Percentiles rank a stretch among this genome's conserved stretches.
phyloP scores from a whole-genome alignment of 1,140 invertebrate species.

The Probaryconus sp. region DNA sequence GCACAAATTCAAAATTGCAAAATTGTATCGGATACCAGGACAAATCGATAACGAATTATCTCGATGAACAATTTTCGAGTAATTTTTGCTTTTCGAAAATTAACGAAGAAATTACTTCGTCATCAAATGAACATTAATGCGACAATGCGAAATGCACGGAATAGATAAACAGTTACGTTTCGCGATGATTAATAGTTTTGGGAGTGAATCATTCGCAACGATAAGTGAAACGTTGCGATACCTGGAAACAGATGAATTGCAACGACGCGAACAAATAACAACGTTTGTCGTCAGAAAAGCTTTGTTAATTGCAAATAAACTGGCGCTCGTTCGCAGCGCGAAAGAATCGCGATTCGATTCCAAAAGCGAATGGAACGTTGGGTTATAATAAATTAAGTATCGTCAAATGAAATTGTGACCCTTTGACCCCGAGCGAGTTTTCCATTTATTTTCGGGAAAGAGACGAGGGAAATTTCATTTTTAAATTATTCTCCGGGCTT shows the following conservation, averaged over 20 bases:
- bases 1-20: too few species aligned
- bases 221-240: conserved; percentile 1
- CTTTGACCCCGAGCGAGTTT: too few species aligned
- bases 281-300: neutral
- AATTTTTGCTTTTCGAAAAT: too few species aligned
- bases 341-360: too few species aligned
- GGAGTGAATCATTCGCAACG: neutral
- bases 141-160: neutral
- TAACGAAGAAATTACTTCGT: conserved; percentile 13
- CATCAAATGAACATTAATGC: neutral
- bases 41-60: too few species aligned
- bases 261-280: neutral
- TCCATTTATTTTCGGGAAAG: too few species aligned
- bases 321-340: too few species aligned
- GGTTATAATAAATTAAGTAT: too few species aligned
- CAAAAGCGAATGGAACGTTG: neutral
- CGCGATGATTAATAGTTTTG: conserved; percentile 5
- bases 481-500: conserved; percentile 7
- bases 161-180: conserved; percentile 1
- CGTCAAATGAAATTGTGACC: too few species aligned
- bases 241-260: neutral
- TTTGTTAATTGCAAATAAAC: too few species aligned
- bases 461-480: neutral
- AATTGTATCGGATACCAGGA: too few species aligned
- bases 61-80: too few species aligned